Evolutionary conservation across 2,797 vertebrate species (phyloP).

Genomic region (Acrocephalus scirpaceus): DNA sequence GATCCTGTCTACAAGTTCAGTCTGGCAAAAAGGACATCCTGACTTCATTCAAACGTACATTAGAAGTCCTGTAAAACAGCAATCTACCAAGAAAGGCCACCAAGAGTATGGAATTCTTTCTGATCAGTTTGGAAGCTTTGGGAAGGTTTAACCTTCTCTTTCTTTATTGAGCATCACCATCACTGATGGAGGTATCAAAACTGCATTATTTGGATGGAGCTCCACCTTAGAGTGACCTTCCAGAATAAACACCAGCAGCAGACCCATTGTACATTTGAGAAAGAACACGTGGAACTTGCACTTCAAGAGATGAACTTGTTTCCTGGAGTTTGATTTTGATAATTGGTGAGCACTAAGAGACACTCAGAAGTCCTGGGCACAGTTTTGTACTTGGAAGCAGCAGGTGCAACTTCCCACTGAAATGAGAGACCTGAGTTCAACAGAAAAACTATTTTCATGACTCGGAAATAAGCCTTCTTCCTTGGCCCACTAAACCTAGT

Average conservation of each 20-base stretch:
- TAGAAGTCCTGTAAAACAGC: neutral
- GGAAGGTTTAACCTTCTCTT: neutral
- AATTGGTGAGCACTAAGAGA: neutral
- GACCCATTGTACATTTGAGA: neutral
- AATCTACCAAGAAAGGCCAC: neutral
- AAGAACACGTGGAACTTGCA: neutral
- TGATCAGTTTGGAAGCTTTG: neutral
- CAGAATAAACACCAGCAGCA: neutral
- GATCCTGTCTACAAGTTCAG: neutral
- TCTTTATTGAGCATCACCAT: neutral
- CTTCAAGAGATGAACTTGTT: neutral
- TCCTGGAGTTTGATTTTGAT: neutral
- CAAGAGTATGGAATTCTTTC: neutral
- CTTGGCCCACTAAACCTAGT: neutral
- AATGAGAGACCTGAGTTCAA: neutral
- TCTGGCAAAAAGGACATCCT: neutral
- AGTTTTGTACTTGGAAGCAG: neutral
- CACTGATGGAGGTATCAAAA: neutral
- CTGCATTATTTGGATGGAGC: neutral
- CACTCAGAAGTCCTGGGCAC: neutral
- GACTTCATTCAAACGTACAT: neutral
- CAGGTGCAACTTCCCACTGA: neutral
- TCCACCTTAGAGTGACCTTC: neutral
- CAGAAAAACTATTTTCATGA: neutral
- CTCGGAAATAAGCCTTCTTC: neutral